Conservation (phyloP, 1,140 invertebrate genomes). For the Ladona fulva region DNA sequence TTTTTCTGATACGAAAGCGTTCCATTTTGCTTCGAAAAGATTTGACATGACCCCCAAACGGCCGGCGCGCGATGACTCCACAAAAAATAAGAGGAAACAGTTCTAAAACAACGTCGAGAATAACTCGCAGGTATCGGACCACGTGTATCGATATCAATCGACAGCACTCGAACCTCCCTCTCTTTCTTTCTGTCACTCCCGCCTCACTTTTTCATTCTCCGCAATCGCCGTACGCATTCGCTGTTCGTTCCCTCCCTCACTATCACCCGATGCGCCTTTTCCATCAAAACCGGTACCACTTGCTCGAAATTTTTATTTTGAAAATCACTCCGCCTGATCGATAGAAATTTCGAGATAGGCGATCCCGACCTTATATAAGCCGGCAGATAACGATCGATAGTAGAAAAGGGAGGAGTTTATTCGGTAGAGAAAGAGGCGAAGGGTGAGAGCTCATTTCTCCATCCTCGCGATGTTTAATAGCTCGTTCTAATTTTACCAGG, state of each 20-base stretch:
- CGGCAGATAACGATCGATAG: too few relatives aligned
- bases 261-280: not conserved
- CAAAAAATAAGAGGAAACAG: not conserved
- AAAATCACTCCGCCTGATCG: too few relatives aligned
- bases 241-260: not conserved
- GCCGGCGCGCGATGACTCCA: not conserved
- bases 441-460: not conserved
- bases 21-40: too few relatives aligned
- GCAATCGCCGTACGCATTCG: not conserved
- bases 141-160: not conserved
- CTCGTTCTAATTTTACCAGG: slow-evolving; percentile 1
- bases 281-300: too few relatives aligned
- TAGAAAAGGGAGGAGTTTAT: too few relatives aligned
- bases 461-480: not conserved
- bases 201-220: not conserved
- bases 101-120: not conserved
- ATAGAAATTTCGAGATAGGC: too few relatives aligned
- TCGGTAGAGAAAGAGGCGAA: too few relatives aligned
- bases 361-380: too few relatives aligned
- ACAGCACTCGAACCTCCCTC: not conserved
- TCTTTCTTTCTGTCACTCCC: not conserved
- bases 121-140: not conserved
- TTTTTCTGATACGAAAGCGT: too few relatives aligned
- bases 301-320: too few relatives aligned
- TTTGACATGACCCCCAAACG: not conserved